Conservation (phyloP, 2,113 vertebrate species). For the Numenius arquata region DNA sequence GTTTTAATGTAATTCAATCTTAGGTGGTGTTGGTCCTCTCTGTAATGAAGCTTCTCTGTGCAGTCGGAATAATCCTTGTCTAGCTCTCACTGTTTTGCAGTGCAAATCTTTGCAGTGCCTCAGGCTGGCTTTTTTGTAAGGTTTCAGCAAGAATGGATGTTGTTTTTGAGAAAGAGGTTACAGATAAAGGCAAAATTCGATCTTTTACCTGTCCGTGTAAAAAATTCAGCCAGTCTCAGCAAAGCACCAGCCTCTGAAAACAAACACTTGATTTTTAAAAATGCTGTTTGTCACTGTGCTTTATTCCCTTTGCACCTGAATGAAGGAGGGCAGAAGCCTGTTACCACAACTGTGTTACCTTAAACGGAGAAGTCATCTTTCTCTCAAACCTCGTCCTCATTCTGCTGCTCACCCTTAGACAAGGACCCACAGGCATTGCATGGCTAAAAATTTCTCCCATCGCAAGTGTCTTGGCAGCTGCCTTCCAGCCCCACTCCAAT, state of each 20-base stretch:
- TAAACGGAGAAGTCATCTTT: neutral
- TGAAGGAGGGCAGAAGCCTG: neutral
- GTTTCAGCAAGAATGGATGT: neutral
- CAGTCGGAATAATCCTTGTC: neutral
- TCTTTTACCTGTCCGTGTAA: neutral
- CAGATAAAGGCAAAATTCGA: neutral
- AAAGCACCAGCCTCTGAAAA: neutral
- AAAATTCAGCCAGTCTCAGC: neutral
- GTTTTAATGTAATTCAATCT: neutral
- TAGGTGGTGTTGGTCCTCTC: neutral
- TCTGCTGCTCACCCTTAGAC: neutral
- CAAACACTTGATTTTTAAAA: conserved; percentile 1
- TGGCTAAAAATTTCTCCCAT: neutral
- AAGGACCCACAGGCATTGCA: neutral
- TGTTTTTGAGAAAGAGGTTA: conserved; percentile 1
- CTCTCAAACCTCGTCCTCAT: neutral
- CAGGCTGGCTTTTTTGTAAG: neutral
- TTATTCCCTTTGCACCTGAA: neutral
- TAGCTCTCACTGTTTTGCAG: neutral
- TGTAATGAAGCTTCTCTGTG: neutral
- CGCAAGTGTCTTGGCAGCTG: neutral
- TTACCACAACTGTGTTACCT: neutral
- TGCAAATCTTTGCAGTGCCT: neutral
- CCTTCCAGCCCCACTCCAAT: neutral
- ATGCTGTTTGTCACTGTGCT: neutral